These are phyloP conservation scores for Paralichthys olivaceus DNA, from an alignment of 2,113 vertebrate species.

Conservation along the genomic window DNA sequence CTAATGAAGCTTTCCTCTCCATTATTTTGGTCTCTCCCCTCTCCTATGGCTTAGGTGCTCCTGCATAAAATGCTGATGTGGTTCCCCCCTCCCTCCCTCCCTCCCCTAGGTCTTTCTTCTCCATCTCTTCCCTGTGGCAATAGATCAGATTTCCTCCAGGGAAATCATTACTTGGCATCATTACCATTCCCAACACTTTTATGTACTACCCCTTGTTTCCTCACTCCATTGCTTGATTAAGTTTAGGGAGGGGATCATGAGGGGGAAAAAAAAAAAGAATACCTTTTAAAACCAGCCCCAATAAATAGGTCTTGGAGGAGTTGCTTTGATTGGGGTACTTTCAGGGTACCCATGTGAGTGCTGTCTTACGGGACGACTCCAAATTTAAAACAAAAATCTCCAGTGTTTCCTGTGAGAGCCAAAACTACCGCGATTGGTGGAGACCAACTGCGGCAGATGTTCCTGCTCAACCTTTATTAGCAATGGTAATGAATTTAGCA, in stretches of 20 bases:
- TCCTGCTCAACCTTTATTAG: slow-evolving; percentile 62
- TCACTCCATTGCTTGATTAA: slow-evolving; percentile 90
- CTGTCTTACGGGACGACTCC: slow-evolving; percentile 38
- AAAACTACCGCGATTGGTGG: slow-evolving; percentile 29
- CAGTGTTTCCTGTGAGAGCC: slow-evolving; percentile 27
- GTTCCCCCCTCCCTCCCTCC: slow-evolving; percentile 37
- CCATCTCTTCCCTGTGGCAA: slow-evolving; percentile 88
- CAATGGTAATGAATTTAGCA: slow-evolving; percentile 57
- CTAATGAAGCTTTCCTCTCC: slow-evolving; percentile 65
- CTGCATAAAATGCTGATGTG: slow-evolving; percentile 80
- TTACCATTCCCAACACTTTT: slow-evolving; percentile 94
- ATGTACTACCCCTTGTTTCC: slow-evolving; percentile 92
- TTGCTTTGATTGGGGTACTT: slow-evolving; percentile 57
- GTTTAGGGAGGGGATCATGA: slow-evolving; percentile 71
- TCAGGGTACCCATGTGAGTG: slow-evolving; percentile 37
- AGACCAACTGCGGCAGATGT: slow-evolving; percentile 58
- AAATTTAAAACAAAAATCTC: slow-evolving; percentile 22
- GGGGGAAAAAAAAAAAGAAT: slow-evolving; percentile 4
- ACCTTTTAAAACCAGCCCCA: slow-evolving; percentile 57
- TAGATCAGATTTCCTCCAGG: slow-evolving; percentile 95
- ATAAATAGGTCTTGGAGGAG: slow-evolving; percentile 62
- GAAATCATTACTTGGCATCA: slow-evolving; percentile 98
- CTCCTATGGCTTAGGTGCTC: slow-evolving; percentile 62
- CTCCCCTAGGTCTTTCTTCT: slow-evolving; percentile 79
- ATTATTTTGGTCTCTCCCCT: slow-evolving; percentile 65